Conservation (phyloP, 2,888 invertebrate genomes). For the Corbicula japonica region DNA sequence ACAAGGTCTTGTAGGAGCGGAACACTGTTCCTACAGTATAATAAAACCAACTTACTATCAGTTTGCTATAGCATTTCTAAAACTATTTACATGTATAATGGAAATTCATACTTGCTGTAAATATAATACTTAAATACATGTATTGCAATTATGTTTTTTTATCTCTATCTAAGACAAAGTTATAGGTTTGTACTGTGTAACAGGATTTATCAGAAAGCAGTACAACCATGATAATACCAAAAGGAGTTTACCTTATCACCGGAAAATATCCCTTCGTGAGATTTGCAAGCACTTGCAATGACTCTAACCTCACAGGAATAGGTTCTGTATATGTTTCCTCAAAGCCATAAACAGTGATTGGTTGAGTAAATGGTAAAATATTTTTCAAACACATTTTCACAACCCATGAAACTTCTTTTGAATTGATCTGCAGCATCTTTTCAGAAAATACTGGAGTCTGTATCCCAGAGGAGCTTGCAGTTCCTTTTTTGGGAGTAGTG, state of each 20-base stretch:
- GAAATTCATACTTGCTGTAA: too few relatives aligned
- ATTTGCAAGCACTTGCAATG: constrained; percentile 89
- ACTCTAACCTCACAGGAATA: constrained; percentile 92
- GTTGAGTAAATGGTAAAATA: constrained; percentile 71
- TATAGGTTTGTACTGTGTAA: too few relatives aligned
- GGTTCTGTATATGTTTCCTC: constrained; percentile 74
- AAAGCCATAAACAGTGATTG: constrained; percentile 36
- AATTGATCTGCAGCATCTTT: constrained; percentile 73
- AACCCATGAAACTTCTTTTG: constrained; percentile 83
- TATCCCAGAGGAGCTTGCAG: constrained; percentile 74
- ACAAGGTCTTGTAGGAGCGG: constrained; percentile 89
- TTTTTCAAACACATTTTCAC: constrained; percentile 84
- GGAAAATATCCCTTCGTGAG: constrained; percentile 86
- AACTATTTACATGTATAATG: too few relatives aligned
- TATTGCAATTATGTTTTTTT: too few relatives aligned
- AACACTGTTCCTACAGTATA: constrained; percentile 87
- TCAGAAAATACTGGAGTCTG: constrained; percentile 80
- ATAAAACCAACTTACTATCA: too few relatives aligned
- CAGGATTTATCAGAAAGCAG: too few relatives aligned
- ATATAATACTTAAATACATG: too few relatives aligned
- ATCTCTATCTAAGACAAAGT: too few relatives aligned
- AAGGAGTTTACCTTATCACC: constrained; percentile 85
- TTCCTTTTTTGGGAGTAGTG: constrained; percentile 65
- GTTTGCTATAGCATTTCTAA: too few relatives aligned
- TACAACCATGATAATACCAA: too few relatives aligned